These are phyloP conservation scores for Fulica atra DNA, from an alignment of 2,113 vertebrate species.

Conservation along the genomic window DNA sequence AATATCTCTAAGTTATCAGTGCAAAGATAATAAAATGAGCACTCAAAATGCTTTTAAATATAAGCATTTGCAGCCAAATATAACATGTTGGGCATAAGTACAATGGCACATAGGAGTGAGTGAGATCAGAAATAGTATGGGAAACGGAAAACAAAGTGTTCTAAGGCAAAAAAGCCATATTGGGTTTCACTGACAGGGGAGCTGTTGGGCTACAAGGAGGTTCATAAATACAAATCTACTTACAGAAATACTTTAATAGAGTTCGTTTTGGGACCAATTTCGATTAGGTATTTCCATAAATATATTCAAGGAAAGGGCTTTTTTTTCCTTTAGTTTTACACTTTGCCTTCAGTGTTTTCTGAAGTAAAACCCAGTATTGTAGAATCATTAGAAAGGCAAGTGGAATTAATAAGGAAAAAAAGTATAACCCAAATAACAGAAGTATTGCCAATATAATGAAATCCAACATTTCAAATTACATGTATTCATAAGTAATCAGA, in stretches of 20 bases:
- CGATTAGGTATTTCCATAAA: neutral
- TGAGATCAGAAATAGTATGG: neutral
- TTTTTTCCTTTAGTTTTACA: neutral
- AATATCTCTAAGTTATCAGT: neutral
- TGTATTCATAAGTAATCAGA: neutral
- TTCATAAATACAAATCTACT: neutral
- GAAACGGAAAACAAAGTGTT: neutral
- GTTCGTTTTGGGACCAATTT: neutral
- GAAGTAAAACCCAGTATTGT: neutral
- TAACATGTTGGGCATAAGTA: neutral
- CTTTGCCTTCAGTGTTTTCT: neutral
- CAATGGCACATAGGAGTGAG: neutral
- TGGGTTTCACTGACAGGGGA: neutral
- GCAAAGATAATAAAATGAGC: neutral
- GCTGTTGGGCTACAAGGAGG: neutral
- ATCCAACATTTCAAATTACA: neutral
- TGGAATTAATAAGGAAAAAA: neutral
- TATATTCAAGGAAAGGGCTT: neutral
- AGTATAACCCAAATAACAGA: neutral
- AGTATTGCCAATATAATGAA: neutral
- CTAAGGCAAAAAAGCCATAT: neutral
- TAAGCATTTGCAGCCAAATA: neutral
- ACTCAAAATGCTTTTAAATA: neutral
- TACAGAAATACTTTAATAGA: neutral
- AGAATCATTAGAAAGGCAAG: neutral